A percentile compares a stretch with the other conserved stretches of the same genome.
Evolutionary conservation across 1,140 invertebrate species (phyloP).

Genomic region (Acromyrmex echinatior): DNA sequence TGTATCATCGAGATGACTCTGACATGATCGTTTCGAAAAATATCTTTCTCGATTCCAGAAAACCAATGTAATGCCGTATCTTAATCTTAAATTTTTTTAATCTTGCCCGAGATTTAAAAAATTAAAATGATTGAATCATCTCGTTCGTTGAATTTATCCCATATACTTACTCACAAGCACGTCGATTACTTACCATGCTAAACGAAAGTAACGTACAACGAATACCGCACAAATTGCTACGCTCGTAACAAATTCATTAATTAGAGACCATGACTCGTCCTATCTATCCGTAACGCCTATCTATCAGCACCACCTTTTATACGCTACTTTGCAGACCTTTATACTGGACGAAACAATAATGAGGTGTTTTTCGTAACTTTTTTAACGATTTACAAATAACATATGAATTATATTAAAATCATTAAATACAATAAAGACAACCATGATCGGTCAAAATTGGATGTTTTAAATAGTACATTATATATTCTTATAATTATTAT

Average conservation of each 20-base stretch:
- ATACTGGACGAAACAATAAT: constrained; percentile 31
- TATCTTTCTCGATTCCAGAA: background rate
- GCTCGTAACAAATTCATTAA: constrained; percentile 69
- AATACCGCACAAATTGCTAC: constrained; percentile 67
- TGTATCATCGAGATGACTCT: background rate
- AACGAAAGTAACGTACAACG: constrained; percentile 64
- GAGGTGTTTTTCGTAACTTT: constrained; percentile 44
- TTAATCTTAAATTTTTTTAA: background rate
- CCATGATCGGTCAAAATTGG: too few species aligned
- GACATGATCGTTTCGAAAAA: background rate
- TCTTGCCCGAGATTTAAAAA: background rate
- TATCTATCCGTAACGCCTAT: constrained; percentile 47
- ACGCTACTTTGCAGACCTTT: constrained; percentile 54
- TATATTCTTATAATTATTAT: too few species aligned
- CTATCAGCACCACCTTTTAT: constrained; percentile 58
- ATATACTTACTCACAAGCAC: constrained; percentile 30
- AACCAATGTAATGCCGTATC: background rate
- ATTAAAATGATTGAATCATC: constrained; percentile 6
- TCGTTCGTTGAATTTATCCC: constrained; percentile 36
- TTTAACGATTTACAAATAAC: constrained; percentile 33
- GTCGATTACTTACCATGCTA: constrained; percentile 27
- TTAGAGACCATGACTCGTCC: constrained; percentile 72
- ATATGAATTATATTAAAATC: constrained; percentile 18
- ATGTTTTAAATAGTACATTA: too few species aligned
- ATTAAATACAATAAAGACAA: too few species aligned